Base-by-base conservation (phyloP, 2,888 invertebrate species). In the Cataglyphis albicans region DNA sequence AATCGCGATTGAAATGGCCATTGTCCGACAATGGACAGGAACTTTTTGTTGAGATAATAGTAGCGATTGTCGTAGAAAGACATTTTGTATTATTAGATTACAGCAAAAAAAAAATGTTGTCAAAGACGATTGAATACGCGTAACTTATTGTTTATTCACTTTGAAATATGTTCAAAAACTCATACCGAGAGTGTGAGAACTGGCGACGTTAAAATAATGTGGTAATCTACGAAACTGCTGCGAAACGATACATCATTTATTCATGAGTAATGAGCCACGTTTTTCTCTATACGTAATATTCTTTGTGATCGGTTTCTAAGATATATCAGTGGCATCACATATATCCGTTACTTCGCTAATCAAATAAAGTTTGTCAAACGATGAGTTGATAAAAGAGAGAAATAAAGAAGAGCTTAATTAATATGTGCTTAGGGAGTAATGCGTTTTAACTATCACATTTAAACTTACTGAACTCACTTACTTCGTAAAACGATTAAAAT, bases 1-100 rank as follows among this genome's bases (percentile, higher is more conserved):
- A 68, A 4, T 35, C 44, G 78, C 57, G 78, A 59, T 44, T 78
- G 78, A 78, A 57, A 70, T 0, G 78, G 78, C 70, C 78, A 78
- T 35, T 59, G 70, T 0, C 78, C 78, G 41, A 70, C 3, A 21
- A 70, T 9, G 10, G 21, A 70, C 10, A 78, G 44, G 0, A 9
- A 0, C 0, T 0, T 32, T 78, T 78, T 78, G 0, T 78, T 78
- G 3, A 59, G 10, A 12, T 44, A 10, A 59, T 78, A 78, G 15
- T 68, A 78, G 1, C 21, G 41, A 25, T 32, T 78, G 18, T 70
- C 32, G 12, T 70, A 78, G 18, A 78, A 32, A 18, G 78, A 78
- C 78, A 78, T 78, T 59, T 78, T 25, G 32, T 25, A 1, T 10
- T 18, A 32, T 35, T 29, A 29, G 18, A 18, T 4, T 15, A 7